Evolutionary conservation across 2,797 vertebrate genomes (phyloP).

Genomic region (Cossypha heuglini): DNA sequence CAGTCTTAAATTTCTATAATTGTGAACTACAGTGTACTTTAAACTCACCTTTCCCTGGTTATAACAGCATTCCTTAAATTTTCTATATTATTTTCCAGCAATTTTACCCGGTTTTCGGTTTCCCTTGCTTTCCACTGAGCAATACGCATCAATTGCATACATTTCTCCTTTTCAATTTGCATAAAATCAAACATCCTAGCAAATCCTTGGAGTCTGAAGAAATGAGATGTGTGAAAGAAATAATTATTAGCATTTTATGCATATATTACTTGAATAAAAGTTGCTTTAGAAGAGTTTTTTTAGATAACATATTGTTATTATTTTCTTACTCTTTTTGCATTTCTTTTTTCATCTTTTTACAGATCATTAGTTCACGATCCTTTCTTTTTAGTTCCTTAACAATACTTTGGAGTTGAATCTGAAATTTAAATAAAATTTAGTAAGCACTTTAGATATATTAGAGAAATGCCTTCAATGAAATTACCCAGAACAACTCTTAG

Average conservation of each 20-base stretch:
- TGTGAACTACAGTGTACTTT: not conserved
- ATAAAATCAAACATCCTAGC: conserved; percentile 78
- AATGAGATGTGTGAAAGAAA: conserved; percentile 27
- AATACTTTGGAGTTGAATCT: conserved; percentile 64
- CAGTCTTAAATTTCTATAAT: not conserved
- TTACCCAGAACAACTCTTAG: not conserved
- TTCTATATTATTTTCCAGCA: conserved; percentile 82
- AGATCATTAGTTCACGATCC: conserved; percentile 80
- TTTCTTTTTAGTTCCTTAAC: conserved; percentile 82
- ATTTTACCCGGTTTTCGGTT: conserved; percentile 77
- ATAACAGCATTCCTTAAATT: conserved; percentile 77
- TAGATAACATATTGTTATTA: not conserved
- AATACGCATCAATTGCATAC: conserved; percentile 78
- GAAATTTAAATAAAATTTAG: conserved; percentile 54
- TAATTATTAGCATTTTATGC: not conserved
- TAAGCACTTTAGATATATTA: not conserved
- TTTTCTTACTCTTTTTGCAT: conserved; percentile 79
- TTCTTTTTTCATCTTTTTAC: conserved; percentile 80
- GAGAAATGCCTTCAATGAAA: not conserved
- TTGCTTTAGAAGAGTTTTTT: not conserved
- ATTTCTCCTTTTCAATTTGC: conserved; percentile 84
- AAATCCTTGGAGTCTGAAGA: conserved; percentile 80
- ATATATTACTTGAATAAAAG: not conserved
- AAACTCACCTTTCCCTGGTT: conserved; percentile 84
- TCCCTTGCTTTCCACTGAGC: conserved; percentile 80